phyloP scores from a whole-genome alignment of 1,140 invertebrate species.

The Delia radicum region DNA sequence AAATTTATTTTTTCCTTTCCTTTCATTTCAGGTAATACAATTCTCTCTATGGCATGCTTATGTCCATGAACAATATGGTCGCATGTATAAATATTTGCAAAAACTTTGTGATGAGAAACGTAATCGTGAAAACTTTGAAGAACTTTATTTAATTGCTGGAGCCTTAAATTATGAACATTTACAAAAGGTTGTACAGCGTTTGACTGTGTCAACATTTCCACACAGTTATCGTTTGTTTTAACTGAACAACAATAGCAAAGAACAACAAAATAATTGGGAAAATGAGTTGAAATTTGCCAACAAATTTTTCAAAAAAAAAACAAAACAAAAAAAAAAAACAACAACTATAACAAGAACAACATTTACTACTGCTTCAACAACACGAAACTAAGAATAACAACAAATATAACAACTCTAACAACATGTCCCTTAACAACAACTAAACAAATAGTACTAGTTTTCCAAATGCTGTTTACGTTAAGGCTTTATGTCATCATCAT shows the following conservation, averaged over 20 bases:
- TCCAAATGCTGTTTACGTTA: too few species aligned
- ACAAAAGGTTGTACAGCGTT: slow-evolving; percentile 56
- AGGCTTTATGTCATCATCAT: neutral
- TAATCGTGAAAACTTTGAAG: slow-evolving; percentile 71
- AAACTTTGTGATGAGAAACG: slow-evolving; percentile 80
- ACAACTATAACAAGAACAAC: neutral
- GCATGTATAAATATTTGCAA: slow-evolving; percentile 72
- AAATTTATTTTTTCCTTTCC: neutral
- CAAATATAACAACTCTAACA: neutral
- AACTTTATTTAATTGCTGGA: slow-evolving; percentile 66
- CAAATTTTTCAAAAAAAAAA: neutral
- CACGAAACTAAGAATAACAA: neutral
- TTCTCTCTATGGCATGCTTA: slow-evolving; percentile 81
- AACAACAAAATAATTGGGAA: neutral
- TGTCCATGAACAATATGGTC: slow-evolving; percentile 75
- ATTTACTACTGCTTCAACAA: neutral
- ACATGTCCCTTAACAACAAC: neutral
- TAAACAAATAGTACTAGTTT: neutral
- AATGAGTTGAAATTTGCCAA: neutral
- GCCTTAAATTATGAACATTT: slow-evolving; percentile 72
- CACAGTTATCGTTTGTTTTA: slow-evolving; percentile 50
- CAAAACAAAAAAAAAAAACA: neutral
- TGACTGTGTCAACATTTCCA: slow-evolving; percentile 45
- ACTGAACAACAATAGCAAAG: slow-evolving; percentile 1
- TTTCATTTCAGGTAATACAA: slow-evolving; percentile 62